Base-by-base conservation (phyloP, 2,888 invertebrate species). In the Drosophila nr. fundita region DNA sequence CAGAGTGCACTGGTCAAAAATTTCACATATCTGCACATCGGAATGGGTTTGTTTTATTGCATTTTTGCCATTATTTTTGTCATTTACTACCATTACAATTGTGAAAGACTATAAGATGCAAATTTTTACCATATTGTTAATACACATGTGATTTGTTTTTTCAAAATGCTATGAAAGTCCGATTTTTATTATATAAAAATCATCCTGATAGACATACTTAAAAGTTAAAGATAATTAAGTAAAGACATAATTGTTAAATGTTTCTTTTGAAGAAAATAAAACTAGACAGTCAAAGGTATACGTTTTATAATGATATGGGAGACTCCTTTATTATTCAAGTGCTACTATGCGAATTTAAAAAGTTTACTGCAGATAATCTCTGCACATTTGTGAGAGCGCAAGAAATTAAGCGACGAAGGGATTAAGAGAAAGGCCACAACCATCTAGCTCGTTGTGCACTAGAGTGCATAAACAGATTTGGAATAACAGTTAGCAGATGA, bases 401-500 rank as follows among this genome's bases (percentile, higher is more conserved):
- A 38, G 40, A 61, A 69, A 58, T 71, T 52, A 52, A 61, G 70
- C 62, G 57, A 58, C 34, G 24, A 71, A 30, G 50, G 38, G 65
- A 72, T 55, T 50, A 63, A 49, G 58, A 32, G 49, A 68, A 70
- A 38, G 48, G 61, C 32, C 52, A 27, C 53, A 62, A 57, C 38
- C 57, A 50, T 50, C 54, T 40, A 42, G 29, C 59, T 59, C 30
- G 34, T 29, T 21, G 55, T 60, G 53, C 59, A 53, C 48, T 58
- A 58, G 59, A 77, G 58, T 62, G 64, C 52, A 55, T 18, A 45
- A 58, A 42, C 48, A 38, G 61, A 63, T 70, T 81, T 59, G 59
- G 45, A 78, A 64, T 73, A 79, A 76, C 76, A 58, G 79, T 67
- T 68, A 68, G 71, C 42, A 67, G 69, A 85, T 81, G 81, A 85